These are phyloP conservation scores for Nasua narica DNA, from an alignment of 2,797 vertebrate species.

Conservation along the genomic window DNA sequence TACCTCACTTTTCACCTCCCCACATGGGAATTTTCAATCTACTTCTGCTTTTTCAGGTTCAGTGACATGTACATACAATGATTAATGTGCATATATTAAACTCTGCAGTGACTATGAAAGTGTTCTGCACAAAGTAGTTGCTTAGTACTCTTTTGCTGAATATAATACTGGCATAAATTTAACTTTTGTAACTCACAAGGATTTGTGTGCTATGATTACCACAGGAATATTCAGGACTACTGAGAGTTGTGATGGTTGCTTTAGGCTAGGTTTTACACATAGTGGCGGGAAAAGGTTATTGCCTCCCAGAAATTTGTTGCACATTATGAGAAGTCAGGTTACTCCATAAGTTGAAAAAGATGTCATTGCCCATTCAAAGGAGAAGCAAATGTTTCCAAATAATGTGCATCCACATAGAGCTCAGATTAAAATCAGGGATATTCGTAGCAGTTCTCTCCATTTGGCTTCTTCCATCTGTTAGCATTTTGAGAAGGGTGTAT, in stretches of 20 bases:
- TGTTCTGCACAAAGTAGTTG: background rate
- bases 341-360: background rate
- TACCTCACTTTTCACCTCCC: background rate
- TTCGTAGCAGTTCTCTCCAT: background rate
- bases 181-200: background rate
- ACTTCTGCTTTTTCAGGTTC: background rate
- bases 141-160: background rate
- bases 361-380: background rate
- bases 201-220: background rate
- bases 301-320: background rate
- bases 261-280: conserved; percentile 14
- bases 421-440: background rate
- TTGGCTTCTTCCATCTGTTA: background rate
- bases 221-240: background rate
- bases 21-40: background rate
- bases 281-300: background rate
- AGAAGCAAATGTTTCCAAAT: background rate
- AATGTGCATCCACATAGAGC: background rate
- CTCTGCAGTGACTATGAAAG: background rate
- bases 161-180: background rate
- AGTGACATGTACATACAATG: background rate
- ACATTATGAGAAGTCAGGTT: conserved; percentile 21
- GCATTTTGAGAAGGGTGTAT: background rate
- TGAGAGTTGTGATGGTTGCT: background rate
- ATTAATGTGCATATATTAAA: background rate